Base-by-base conservation (phyloP, 92 coral and sea anemone genomes). In the Porites divaricata region DNA sequence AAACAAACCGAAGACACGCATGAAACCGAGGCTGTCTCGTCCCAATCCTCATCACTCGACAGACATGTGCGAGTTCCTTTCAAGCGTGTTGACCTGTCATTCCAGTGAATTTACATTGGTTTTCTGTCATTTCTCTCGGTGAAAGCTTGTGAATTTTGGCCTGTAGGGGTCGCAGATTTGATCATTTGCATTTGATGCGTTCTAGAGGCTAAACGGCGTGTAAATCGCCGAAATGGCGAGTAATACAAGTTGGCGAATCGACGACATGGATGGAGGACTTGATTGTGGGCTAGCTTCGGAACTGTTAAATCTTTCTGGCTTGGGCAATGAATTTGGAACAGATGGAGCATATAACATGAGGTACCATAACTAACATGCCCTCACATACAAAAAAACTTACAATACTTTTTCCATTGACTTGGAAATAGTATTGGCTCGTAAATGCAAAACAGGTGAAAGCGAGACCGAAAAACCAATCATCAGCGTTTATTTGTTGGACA, bases 331-430 rank as follows among this genome's bases (percentile, higher is more conserved):
- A 69, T 72, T 90, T 74, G 89, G 89, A 62, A 70, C 97, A 50
- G 97, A 95, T 22, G 90, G 94, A 84, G 89, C 98, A 1, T 95
- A 95, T 72, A 92, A 95, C 81, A 95, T 95, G 98, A 93, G 95
- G 98, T 93, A 85, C 23, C 88, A 53, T 49, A 63, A 8, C n/a
- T n/a, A 16, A 13, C 2, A 19, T 35, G 13, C n/a, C 67, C 19
- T 19, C 14, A 23, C 15, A 53, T 74, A 6, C 23, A 14, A 19
- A 15, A 52, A 53, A 20, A 53, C 14, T 1, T 12, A 8, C 4
- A 11, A 45, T 26, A 51, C 7, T 24, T 26, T 14, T 5, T 41
- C 21, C 68, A 17, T 78, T 77, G 59, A 20, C 12, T 78, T 48
- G 57, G 50, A 53, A 23, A 54, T 53, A 35, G 8, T 26, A 26